A percentile compares a stretch with the other conserved stretches of the same genome.
These are phyloP conservation scores for Lasioglossum oenotherae DNA, from an alignment of 2,888 invertebrate species.

Conservation along the genomic window DNA sequence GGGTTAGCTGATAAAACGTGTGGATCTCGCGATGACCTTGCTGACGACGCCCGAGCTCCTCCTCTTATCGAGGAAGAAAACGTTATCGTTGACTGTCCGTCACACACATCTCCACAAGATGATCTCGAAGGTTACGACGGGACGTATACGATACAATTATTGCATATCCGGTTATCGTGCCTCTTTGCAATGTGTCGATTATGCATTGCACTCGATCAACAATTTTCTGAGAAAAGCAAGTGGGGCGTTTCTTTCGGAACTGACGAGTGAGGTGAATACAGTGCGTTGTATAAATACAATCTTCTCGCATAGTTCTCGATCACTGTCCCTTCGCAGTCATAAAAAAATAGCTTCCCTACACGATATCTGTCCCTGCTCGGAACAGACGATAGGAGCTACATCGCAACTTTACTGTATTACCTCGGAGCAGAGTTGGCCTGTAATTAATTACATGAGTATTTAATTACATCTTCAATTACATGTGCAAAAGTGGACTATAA, in stretches of 20 bases:
- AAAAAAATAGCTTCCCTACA: too few species aligned
- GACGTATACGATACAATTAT: neutral
- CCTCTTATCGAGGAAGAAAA: slow-evolving; percentile 29
- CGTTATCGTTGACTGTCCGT: slow-evolving; percentile 29
- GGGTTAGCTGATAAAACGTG: slow-evolving; percentile 51
- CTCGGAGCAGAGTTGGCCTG: too few species aligned
- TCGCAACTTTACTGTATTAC: too few species aligned
- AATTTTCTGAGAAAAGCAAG: neutral
- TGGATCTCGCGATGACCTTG: slow-evolving; percentile 55
- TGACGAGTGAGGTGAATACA: neutral
- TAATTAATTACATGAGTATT: too few species aligned
- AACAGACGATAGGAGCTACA: too few species aligned
- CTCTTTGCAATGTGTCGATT: neutral
- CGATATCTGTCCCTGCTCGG: too few species aligned
- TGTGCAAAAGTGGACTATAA: too few species aligned
- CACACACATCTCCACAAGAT: slow-evolving; percentile 57
- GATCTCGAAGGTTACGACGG: slow-evolving; percentile 30
- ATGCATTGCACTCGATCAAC: neutral
- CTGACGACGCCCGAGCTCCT: slow-evolving; percentile 18
- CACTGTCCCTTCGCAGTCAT: too few species aligned
- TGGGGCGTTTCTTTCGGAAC: neutral
- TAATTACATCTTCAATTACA: too few species aligned
- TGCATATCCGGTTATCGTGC: slow-evolving; percentile 34
- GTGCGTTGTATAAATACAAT: too few species aligned
- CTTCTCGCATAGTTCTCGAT: too few species aligned